Conservation (phyloP, 1,140 invertebrate species). For the Acromyrmex charruanus region DNA sequence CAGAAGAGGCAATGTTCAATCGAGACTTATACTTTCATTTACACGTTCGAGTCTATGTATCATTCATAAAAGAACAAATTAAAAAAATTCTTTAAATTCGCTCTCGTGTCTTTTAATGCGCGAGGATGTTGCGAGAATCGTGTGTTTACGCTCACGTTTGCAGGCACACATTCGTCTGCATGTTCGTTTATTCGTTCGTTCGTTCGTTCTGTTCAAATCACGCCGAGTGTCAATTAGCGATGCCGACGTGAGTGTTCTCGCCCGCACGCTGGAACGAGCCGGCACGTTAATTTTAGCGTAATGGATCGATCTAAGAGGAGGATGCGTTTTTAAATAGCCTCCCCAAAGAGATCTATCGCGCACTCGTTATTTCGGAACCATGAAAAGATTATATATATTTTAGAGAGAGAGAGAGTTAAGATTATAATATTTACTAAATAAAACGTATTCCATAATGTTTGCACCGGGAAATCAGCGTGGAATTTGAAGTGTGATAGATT, state of each 20-base stretch:
- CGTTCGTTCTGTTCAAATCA: slow-evolving; percentile 15
- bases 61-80: background rate
- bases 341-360: slow-evolving; percentile 41
- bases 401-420: too few species aligned
- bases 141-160: background rate
- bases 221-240: slow-evolving; percentile 53
- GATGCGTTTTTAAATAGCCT: slow-evolving; percentile 57
- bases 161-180: background rate
- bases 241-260: slow-evolving; percentile 29
- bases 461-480: background rate
- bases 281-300: slow-evolving; percentile 62
- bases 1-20: background rate
- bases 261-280: slow-evolving; percentile 1
- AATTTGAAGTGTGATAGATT: slow-evolving; percentile 10
- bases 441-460: slow-evolving; percentile 12
- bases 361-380: slow-evolving; percentile 40
- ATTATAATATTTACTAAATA: background rate
- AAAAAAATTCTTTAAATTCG: background rate
- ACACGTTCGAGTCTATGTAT: background rate
- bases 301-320: slow-evolving; percentile 55
- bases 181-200: background rate
- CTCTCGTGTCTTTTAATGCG: background rate
- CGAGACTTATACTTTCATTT: background rate
- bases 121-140: background rate
- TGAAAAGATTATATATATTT: background rate